Evolutionary conservation across 2,888 invertebrate species (phyloP), one percentile per base, ranked within the genome.

Genomic region (Patella pellucida): DNA sequence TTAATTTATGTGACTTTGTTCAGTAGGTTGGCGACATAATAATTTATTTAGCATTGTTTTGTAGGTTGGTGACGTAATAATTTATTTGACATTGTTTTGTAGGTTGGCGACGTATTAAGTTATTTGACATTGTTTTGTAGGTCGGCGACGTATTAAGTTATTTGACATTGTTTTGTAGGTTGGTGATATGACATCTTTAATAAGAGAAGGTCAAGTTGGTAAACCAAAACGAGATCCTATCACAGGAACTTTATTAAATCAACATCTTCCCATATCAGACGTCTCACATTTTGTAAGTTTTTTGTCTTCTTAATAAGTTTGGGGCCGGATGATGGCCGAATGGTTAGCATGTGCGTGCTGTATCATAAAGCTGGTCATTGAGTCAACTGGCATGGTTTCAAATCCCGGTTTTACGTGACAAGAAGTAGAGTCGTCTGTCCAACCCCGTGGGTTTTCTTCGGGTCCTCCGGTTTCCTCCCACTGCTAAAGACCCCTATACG

Each of bases 51-150:
- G 7, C 41, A 41, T 41, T 41, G 9, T 72, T 19, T 81, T 75
- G 11, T 72, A 86, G 86, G 75, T 77, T 76, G 83, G 81, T 19
- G 84, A 85, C 31, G 54, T 86, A n/a, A n/a, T n/a, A n/a, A n/a
- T n/a, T n/a, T n/a, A n/a, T n/a, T n/a, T n/a, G n/a, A 41, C 41
- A 41, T 41, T 41, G 9, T 72, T 19, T 81, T 75, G 11, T 72
- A 86, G 86, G 75, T 77, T 76, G 83, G 81, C n/a, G 84, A 85
- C n/a, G n/a, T n/a, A n/a, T n/a, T n/a, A n/a, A 31, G 4, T 31
- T 31, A 31, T 31, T 4, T 31, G 31, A 31, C 0, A 31, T 31
- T 31, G 27, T 27, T 27, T 27, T 27, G 27, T 27, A 27, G 27
- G 27, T 27, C 1, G 3, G 27, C 3, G 3, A 27, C 27, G 3